Percentiles rank a stretch among this genome's conserved stretches.
Evolutionary conservation across 1,140 invertebrate genomes (phyloP).

Genomic region (Holotrichia oblita): DNA sequence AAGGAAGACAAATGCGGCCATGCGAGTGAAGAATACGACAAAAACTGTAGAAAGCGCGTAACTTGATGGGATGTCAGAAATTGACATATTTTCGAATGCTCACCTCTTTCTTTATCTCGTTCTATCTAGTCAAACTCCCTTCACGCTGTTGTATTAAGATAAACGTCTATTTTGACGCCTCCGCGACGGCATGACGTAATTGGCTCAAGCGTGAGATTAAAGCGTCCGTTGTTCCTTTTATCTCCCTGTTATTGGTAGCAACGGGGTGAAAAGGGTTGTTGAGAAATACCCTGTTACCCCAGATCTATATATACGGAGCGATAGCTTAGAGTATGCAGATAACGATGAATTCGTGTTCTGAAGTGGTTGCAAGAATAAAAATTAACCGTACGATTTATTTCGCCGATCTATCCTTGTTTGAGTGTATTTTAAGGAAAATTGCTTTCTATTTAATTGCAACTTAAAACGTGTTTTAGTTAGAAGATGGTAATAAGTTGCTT

Average conservation of each 20-base stretch:
- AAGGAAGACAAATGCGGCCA: too few relatives aligned
- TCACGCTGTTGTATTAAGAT: conserved; percentile 36
- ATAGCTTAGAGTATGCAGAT: conserved; percentile 41
- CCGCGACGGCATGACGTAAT: conserved; percentile 44
- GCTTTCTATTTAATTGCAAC: too few relatives aligned
- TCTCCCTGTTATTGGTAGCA: conserved; percentile 44
- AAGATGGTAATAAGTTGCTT: too few relatives aligned
- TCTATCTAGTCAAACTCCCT: conserved; percentile 37
- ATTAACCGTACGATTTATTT: neutral
- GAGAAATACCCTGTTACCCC: conserved; percentile 32
- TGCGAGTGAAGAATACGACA: neutral
- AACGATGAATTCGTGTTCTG: conserved; percentile 29
- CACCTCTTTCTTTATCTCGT: conserved; percentile 33
- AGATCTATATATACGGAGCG: conserved; percentile 33
- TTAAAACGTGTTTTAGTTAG: too few relatives aligned
- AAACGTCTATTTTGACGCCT: conserved; percentile 45
- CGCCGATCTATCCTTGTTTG: too few relatives aligned
- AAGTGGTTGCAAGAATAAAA: neutral
- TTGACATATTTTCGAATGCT: conserved; percentile 44
- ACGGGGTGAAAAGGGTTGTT: conserved; percentile 34
- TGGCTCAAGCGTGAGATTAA: conserved; percentile 45
- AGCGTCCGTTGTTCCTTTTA: conserved; percentile 42
- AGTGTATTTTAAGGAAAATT: too few relatives aligned
- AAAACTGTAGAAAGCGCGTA: neutral
- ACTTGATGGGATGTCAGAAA: conserved; percentile 32